These are phyloP conservation scores for Peromyscus leucopus DNA, from an alignment of 2,113 vertebrate genomes.

Conservation along the genomic window DNA sequence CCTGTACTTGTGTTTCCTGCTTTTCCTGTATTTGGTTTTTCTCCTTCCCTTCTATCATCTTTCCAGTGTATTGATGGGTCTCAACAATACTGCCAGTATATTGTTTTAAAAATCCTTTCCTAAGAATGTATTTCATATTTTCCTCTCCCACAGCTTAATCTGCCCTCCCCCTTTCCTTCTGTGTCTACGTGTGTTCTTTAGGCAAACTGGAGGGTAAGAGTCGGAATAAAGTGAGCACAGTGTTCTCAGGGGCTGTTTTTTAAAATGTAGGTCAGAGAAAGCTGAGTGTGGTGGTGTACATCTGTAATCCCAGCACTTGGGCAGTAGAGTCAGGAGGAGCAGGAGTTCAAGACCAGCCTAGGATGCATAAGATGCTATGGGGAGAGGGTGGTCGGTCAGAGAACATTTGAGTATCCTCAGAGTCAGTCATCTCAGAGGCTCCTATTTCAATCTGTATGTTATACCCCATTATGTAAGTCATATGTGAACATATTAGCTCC, in stretches of 20 bases:
- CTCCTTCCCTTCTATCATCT: neutral
- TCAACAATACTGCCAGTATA: neutral
- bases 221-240: neutral
- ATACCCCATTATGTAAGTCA: neutral
- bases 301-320: neutral
- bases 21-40: neutral
- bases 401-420: neutral
- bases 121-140: neutral
- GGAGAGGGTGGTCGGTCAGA: neutral
- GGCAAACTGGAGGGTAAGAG: neutral
- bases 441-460: neutral
- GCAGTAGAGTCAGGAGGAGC: no score
- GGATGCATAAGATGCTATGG: neutral
- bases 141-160: neutral
- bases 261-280: neutral
- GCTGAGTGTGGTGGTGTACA: neutral
- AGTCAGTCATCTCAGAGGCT: neutral
- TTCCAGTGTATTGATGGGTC: neutral
- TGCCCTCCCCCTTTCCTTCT: no score
- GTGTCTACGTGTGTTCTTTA: neutral
- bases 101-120: neutral
- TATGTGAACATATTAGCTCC: neutral
- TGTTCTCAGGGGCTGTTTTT: neutral
- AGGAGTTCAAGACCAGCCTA: neutral
- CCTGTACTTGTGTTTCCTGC: neutral